Evolutionary conservation across 2,888 invertebrate genomes (phyloP).

Genomic region (Coenonympha arcania): DNA sequence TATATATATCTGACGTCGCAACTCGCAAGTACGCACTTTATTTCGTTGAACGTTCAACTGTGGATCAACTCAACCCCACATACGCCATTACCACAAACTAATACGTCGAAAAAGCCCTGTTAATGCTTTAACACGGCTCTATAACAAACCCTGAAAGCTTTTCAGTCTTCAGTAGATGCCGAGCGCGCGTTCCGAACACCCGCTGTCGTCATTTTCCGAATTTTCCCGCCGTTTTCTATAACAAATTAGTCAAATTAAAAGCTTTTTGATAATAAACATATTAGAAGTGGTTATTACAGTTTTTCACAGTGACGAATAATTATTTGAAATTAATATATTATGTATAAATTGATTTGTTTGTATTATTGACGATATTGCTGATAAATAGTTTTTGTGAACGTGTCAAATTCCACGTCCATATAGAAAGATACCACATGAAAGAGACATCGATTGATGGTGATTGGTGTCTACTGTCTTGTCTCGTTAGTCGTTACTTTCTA

Average conservation of each 20-base stretch:
- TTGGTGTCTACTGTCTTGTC: no score
- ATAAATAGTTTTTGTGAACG: not conserved
- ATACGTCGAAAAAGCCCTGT: conserved; percentile 10
- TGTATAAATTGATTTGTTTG: no score
- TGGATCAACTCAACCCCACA: not conserved
- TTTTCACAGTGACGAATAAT: not conserved
- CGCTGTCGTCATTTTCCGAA: conserved; percentile 44
- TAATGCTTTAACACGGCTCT: conserved; percentile 11
- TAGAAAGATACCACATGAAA: not conserved
- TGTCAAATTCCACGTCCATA: not conserved
- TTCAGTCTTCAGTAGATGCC: conserved; percentile 47
- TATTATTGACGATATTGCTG: not conserved
- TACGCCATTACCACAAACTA: conserved; percentile 10
- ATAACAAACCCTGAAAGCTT: conserved; percentile 21
- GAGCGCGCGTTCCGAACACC: conserved; percentile 43
- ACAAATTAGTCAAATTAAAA: conserved; percentile 5
- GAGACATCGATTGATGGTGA: conserved; percentile 10
- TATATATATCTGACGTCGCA: no score
- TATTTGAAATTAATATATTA: no score
- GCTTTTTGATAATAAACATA: not conserved
- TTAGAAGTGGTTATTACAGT: not conserved
- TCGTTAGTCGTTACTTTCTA: not conserved
- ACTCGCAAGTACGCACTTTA: not conserved
- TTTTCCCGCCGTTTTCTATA: conserved; percentile 46
- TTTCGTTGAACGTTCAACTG: not conserved